Base-by-base conservation (phyloP, 2,797 vertebrate genomes). In the Eulemur mongoz region DNA sequence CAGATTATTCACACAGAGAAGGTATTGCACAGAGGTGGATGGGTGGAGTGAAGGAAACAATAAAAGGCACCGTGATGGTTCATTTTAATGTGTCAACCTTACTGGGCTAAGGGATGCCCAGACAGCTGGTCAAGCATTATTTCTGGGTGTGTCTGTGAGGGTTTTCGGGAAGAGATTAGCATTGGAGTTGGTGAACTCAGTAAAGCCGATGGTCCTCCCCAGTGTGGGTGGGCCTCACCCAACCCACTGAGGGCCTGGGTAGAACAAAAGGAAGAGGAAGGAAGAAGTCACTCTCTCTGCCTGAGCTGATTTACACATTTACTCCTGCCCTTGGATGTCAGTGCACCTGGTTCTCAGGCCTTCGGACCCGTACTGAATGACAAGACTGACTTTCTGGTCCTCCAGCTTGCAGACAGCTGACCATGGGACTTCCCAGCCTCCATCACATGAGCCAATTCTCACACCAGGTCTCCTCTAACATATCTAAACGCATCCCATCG, bases 61-160 rank as follows among this genome's bases (percentile, higher is more conserved):
- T 0, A 25, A 32, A 27, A 4, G 30, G 25, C 0, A 1, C 20
- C 12, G 4, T 9, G 4, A 80, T 52, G 30, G 38, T 72, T 54
- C 30, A 57, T 65, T 67, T 59, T 32, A 7, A 18, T 40, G 45
- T 35, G 27, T 40, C 38, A 17, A 30, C 63, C 38, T 45, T 57
- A 67, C 57, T 67, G 17, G 38, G 65, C 73, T 79, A 57, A 65
- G 63, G 45, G 85, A 40, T 73, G 38, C 17, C 54, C 43, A 90
- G 59, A 23, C 6, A 72, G 81, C 18, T 8, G 13, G 65, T 30
- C 40, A 63, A 35, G 23, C 50, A 27, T 43, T 65, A 18, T 30
- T 50, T 63, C 48, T 50, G 17, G n/a, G 57, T 14, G 32, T 93
- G 38, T 43, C 65, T 50, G 6, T 40, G 48, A 48, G 35, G 22